Conservation (phyloP, 2,797 vertebrate species). For the Capromys pilorides region DNA sequence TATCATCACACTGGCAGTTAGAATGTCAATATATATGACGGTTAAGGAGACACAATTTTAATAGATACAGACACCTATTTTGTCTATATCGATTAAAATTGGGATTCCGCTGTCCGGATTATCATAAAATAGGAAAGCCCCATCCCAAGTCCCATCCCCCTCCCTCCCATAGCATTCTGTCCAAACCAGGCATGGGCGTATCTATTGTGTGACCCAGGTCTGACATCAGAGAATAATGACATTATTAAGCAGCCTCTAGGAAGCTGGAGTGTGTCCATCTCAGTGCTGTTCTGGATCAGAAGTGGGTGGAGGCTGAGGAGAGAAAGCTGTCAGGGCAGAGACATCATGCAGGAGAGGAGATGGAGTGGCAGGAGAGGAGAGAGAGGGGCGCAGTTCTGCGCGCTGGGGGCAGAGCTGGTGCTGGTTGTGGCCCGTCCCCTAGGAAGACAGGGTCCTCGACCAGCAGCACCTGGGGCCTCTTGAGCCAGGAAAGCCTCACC, state of each 20-base stretch:
- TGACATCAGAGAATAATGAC: neutral
- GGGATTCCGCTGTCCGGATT: neutral
- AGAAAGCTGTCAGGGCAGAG: neutral
- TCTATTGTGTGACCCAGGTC: neutral
- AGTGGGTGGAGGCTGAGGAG: neutral
- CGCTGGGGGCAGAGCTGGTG: neutral
- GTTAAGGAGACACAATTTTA: neutral
- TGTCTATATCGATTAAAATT: neutral
- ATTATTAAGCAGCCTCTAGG: neutral
- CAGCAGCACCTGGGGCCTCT: neutral
- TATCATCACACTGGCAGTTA: neutral
- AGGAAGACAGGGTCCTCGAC: neutral
- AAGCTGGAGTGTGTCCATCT: neutral
- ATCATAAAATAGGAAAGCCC: neutral
- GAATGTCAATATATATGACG: neutral
- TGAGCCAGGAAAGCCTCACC: neutral
- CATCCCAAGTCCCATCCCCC: neutral
- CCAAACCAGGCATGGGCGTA: neutral
- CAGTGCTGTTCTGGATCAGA: neutral
- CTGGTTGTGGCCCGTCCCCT: neutral
- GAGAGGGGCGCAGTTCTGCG: neutral
- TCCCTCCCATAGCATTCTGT: neutral
- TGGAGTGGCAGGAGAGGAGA: neutral
- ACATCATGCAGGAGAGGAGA: neutral
- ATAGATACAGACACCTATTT: neutral